phyloP scores from a whole-genome alignment of 1,140 invertebrate genomes.

The Drosophila varians region DNA sequence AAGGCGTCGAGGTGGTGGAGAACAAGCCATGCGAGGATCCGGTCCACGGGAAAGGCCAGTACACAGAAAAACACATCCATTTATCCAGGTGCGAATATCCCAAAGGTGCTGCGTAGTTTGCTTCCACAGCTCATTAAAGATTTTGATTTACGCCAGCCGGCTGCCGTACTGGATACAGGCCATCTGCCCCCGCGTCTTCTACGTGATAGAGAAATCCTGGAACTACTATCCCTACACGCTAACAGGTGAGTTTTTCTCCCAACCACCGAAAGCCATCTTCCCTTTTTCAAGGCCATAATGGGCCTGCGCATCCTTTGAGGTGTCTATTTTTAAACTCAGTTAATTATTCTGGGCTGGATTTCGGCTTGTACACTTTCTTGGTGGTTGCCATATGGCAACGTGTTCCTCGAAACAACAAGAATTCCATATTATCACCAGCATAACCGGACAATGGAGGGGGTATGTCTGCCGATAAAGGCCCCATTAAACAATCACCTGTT shows the following conservation, averaged over 20 bases:
- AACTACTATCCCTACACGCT: conserved; percentile 97
- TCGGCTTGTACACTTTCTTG: neutral
- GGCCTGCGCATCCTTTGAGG: conserved; percentile 27
- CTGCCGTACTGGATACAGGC: conserved; percentile 95
- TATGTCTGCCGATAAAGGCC: conserved; percentile 45
- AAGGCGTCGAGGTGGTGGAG: conserved; percentile 96
- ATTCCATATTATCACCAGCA: conserved; percentile 19
- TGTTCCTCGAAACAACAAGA: conserved; percentile 14
- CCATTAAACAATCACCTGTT: conserved; percentile 45
- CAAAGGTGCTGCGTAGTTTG: conserved; percentile 11
- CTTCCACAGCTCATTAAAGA: neutral
- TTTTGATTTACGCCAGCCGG: conserved; percentile 86
- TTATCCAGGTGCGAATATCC: conserved; percentile 90
- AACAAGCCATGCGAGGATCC: conserved; percentile 92
- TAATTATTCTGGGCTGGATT: conserved; percentile 13
- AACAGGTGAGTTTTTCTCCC: conserved; percentile 87
- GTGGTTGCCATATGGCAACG: conserved; percentile 29
- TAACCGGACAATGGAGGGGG: conserved; percentile 22
- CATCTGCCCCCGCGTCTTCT: conserved; percentile 94
- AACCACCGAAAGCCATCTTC: neutral
- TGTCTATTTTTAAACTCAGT: conserved; percentile 42
- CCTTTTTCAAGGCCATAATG: neutral
- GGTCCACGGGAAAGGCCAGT: conserved; percentile 92
- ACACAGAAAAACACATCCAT: conserved; percentile 96
- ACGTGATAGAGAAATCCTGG: conserved; percentile 97